Base-by-base conservation (phyloP, 2,113 vertebrate species). In the Tursiops truncatus region DNA sequence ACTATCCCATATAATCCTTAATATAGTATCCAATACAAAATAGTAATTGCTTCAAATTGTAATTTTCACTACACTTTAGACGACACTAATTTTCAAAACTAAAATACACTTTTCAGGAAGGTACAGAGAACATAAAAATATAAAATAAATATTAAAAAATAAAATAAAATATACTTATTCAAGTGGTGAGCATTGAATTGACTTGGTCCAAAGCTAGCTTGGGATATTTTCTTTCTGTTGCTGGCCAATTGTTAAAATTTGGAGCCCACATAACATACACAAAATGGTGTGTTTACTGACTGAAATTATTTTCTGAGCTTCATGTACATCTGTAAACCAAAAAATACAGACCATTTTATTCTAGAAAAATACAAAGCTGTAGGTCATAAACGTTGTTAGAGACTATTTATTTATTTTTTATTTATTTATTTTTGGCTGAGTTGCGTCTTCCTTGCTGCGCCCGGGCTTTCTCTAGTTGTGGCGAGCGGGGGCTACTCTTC, bases 271-370 rank as follows among this genome's bases (percentile, higher is more conserved):
- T 89, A 76, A 77, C 23, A 85, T 5, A n/a, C 36, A 81, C 44
- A 88, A 58, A 91, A 62, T 68, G 9, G 28, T 63, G 21, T 76
- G 26, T 38, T 44, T 67, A 93, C 56, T 31, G 33, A 92, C 38
- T 56, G 63, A 80, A 71, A 93, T 70, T 6, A 53, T 70, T 90
- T 87, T 87, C 76, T 96, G 33, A 83, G 56, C 47, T 93, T 47
- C 65, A 47, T 2, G 23, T 82, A 56, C 18, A 70, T 76, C 62
- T 81, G 25, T 74, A 85, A 94, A 70, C 5, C 31, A 85, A 74
- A 87, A 87, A n/a, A 15, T 50, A 92, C 13, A 91, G 6, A 63
- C 25, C 36, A 97, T 44, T 84, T 96, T 91, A 91, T 88, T 85
- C 53, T 85, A 87, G 65, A 77, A 97, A 87, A 93, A 83, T 71